Evolutionary conservation across 2,797 vertebrate species (phyloP), one percentile per base, ranked within the genome.

Genomic region (Pangasius djambal): DNA sequence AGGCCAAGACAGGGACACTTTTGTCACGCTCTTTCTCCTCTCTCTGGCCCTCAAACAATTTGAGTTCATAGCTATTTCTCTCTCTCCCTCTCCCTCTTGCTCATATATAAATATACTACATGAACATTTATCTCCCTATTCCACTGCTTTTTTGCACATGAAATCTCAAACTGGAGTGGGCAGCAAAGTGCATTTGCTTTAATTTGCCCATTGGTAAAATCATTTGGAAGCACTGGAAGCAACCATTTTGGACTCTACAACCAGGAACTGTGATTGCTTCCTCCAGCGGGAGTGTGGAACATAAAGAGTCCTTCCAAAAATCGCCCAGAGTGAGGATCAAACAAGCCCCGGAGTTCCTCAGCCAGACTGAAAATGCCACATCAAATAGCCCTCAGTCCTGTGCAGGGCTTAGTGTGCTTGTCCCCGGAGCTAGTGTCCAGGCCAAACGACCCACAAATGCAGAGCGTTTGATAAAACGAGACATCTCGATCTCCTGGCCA

Each of bases 401-500:
- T 85, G 34, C 52, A 79, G 50, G 83, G 78, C 67, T 89, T 78
- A 84, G 25, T 13, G 70, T 61, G 77, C 61, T 12, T 37, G 9
- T 86, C 70, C 52, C 86, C 70, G 34, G 89, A 88, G 74, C 31
- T 85, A 85, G 50, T 55, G 52, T 16, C 50, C 28, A 65, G 59
- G 86, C 78, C 87, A 61, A 83, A 59, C 34, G 74, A 87, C 50
- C 57, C 79, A 61, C 59, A 37, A 57, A 87, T 88, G 72, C 83
- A 28, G 85, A 50, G 40, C 79, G 31, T 85, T 87, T 92, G 85
- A 90, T 90, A 79, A 89, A 91, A 78, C 44, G 83, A 91, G 88
- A 88, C 86, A 81, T 90, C 83, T 79, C 74, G 75, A 85, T 87
- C 48, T 79, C 57, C 85, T 78, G 86, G 74, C 86, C 55, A 25